These are phyloP conservation scores for Harlomillsia oculata DNA, from an alignment of 1,140 invertebrate genomes.

Conservation along the genomic window DNA sequence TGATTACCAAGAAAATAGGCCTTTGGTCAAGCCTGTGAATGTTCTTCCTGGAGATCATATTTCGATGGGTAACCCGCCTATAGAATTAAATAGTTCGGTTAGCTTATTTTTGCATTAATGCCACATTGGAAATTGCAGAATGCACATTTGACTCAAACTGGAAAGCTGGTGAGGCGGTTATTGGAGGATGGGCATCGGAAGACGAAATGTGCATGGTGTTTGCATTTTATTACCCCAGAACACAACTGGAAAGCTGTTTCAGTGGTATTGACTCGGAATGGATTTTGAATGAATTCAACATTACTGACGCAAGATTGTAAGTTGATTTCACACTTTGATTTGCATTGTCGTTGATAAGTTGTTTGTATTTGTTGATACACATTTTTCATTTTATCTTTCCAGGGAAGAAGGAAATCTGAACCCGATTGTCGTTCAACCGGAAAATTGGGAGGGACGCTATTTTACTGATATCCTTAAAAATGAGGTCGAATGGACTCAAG, in stretches of 20 bases:
- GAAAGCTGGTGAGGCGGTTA: not conserved
- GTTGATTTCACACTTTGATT: not conserved
- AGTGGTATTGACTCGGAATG: not conserved
- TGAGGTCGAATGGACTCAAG: too few species aligned
- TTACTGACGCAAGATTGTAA: not conserved
- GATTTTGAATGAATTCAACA: not conserved
- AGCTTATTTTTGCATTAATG: not conserved
- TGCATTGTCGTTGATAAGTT: not conserved
- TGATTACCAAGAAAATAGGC: conserved; percentile 57
- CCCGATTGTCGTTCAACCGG: too few species aligned
- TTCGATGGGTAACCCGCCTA: not conserved
- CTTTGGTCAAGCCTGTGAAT: conserved; percentile 49
- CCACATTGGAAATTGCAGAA: not conserved
- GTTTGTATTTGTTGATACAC: too few species aligned
- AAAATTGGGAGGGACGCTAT: too few species aligned
- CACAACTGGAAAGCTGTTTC: not conserved
- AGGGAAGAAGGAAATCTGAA: not conserved
- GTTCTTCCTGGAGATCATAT: conserved; percentile 37
- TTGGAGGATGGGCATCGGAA: not conserved
- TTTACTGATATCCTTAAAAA: too few species aligned
- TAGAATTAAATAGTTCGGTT: not conserved
- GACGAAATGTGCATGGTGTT: conserved; percentile 19
- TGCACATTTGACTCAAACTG: conserved; percentile 10
- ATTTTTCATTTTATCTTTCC: not conserved
- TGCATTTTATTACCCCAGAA: conserved; percentile 9